Evolutionary conservation across 2,113 vertebrate genomes (phyloP).

Genomic region (Cyprinodon variegatus): DNA sequence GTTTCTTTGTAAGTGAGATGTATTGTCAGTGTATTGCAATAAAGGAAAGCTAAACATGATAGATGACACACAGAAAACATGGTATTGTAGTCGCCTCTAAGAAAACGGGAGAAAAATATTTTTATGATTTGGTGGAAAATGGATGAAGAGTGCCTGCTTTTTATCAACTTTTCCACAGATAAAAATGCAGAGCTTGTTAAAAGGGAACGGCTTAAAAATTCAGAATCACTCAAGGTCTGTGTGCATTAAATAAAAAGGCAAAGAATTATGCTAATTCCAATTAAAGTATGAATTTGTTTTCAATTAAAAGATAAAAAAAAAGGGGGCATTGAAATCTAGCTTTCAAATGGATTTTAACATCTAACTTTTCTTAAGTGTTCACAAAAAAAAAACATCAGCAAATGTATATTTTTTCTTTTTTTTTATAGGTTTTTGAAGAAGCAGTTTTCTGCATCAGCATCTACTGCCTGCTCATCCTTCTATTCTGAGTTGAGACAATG

Average conservation of each 20-base stretch:
- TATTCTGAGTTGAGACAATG: slow-evolving; percentile 76
- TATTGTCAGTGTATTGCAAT: slow-evolving; percentile 48
- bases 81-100: slow-evolving; percentile 31
- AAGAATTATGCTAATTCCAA: slow-evolving; percentile 56
- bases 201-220: slow-evolving; percentile 18
- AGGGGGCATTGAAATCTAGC: slow-evolving; percentile 14
- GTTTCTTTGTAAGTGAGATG: slow-evolving; percentile 65
- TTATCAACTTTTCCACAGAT: slow-evolving; percentile 38
- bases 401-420: slow-evolving; percentile 17
- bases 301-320: slow-evolving; percentile 51
- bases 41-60: slow-evolving; percentile 58
- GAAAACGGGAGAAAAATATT: slow-evolving; percentile 31
- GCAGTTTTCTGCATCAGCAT: slow-evolving; percentile 60
- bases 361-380: slow-evolving; percentile 43
- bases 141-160: slow-evolving; percentile 39
- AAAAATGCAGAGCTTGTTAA: slow-evolving; percentile 43
- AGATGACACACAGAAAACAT: slow-evolving; percentile 51
- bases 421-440: slow-evolving; percentile 27
- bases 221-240: slow-evolving; percentile 40
- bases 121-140: slow-evolving; percentile 54
- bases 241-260: slow-evolving; percentile 51
- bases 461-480: slow-evolving; percentile 57
- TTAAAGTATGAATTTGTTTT: slow-evolving; percentile 58
- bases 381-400: slow-evolving; percentile 50
- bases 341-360: slow-evolving; percentile 45